Percentiles rank a stretch among this genome's conserved stretches.
These are phyloP conservation scores for Sebastes schlegelii DNA, from an alignment of 2,113 vertebrate species.

Conservation along the genomic window DNA sequence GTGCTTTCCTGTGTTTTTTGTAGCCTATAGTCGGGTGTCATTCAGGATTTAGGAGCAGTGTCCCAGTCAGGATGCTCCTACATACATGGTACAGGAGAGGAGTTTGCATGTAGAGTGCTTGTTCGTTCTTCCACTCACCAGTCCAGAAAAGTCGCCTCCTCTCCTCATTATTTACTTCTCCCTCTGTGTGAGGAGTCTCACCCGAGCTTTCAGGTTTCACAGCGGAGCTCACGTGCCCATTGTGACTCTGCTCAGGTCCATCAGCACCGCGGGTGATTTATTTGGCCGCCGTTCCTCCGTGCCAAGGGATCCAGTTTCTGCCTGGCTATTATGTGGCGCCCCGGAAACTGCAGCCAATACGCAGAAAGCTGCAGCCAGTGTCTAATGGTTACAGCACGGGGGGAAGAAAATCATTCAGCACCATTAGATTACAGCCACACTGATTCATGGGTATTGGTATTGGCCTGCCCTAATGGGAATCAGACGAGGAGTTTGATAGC, in stretches of 20 bases:
- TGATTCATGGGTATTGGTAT: constrained; percentile 82
- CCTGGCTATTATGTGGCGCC: constrained; percentile 81
- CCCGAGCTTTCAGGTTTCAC: constrained; percentile 29
- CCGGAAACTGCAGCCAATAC: constrained; percentile 78
- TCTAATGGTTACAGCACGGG: constrained; percentile 85
- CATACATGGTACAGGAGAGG: neutral
- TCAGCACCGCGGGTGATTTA: constrained; percentile 70
- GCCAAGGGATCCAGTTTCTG: constrained; percentile 80
- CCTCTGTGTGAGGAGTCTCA: constrained; percentile 4
- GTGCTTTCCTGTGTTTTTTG: no score
- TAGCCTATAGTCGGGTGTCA: no score
- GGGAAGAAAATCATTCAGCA: constrained; percentile 82
- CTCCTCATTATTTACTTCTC: constrained; percentile 49
- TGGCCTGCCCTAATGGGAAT: constrained; percentile 77
- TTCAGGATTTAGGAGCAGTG: no score
- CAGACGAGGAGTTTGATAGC: constrained; percentile 75
- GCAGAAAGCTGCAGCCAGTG: constrained; percentile 67
- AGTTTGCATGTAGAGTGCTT: neutral
- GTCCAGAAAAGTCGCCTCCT: constrained; percentile 31
- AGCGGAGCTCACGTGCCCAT: constrained; percentile 60
- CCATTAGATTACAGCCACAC: constrained; percentile 84
- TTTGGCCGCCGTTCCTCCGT: constrained; percentile 58
- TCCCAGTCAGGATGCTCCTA: no score
- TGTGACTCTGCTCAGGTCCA: constrained; percentile 59
- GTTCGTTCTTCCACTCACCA: neutral